Evolutionary conservation across 23 tunicate species (phyloP).

Genomic region (Trididemnum nubilum): DNA sequence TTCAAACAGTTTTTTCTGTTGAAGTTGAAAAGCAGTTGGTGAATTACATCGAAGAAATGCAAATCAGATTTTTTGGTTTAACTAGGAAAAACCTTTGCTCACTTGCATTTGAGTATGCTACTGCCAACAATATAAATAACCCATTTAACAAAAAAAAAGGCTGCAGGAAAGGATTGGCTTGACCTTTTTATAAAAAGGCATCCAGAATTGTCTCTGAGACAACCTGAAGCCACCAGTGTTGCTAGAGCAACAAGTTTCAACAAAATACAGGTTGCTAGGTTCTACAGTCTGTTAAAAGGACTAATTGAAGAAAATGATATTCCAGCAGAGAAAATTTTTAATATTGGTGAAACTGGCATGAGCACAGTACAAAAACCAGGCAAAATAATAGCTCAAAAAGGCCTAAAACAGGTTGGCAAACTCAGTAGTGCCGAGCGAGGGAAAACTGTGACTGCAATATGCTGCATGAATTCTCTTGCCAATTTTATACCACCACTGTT

Average conservation of each 20-base stretch:
- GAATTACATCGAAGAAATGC: conserved; percentile 15
- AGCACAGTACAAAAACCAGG: conserved; percentile 33
- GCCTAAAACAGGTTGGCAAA: conserved; percentile 42
- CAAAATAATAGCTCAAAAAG: conserved; percentile 42
- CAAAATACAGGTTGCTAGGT: conserved; percentile 16
- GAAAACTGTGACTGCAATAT: conserved; percentile 30
- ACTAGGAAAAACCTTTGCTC: conserved; percentile 3
- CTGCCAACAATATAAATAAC: not conserved
- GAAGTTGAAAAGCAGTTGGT: conserved; percentile 33
- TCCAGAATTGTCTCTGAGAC: conserved; percentile 24
- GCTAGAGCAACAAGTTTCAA: conserved; percentile 48
- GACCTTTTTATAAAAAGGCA: conserved; percentile 33
- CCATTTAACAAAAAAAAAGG: conserved; percentile 19
- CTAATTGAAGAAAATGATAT: not conserved
- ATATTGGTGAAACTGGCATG: conserved; percentile 42
- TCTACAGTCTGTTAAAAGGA: conserved; percentile 22
- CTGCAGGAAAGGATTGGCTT: conserved; percentile 31
- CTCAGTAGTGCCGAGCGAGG: conserved; percentile 47
- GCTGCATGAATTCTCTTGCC: conserved; percentile 32
- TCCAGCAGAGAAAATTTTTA: conserved; percentile 29
- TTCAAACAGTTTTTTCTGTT: not conserved
- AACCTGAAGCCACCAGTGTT: conserved; percentile 48
- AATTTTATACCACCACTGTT: conserved; percentile 34
- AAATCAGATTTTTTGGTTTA: conserved; percentile 35
- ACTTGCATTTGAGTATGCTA: conserved; percentile 35